Evolutionary conservation across 2,888 invertebrate species (phyloP).

Genomic region (Lithosia quadra): DNA sequence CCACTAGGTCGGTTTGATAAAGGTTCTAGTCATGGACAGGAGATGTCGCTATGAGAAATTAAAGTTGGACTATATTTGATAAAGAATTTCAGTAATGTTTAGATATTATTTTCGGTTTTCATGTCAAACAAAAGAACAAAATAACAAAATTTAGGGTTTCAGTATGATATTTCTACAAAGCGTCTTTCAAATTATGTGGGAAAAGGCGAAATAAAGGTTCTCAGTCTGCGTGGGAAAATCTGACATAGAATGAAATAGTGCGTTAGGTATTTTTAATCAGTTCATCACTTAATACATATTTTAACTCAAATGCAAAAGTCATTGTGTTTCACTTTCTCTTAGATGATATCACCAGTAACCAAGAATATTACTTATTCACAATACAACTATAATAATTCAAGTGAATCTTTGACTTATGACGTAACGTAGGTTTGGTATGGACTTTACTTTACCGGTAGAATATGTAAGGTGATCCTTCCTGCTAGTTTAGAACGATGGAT

Average conservation of each 20-base stretch:
- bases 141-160: background rate
- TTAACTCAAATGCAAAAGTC: constrained; percentile 10
- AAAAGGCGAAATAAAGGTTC: background rate
- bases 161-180: background rate
- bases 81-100: background rate
- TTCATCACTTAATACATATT: constrained; percentile 25
- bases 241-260: constrained; percentile 22
- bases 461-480: too few relatives aligned
- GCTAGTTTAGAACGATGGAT: too few relatives aligned
- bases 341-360: constrained; percentile 9
- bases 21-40: background rate
- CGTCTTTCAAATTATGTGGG: background rate
- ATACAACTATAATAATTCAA: background rate
- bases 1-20: background rate
- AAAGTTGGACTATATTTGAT: background rate
- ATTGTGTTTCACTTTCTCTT: constrained; percentile 42
- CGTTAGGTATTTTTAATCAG: constrained; percentile 43
- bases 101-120: background rate
- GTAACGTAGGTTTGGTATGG: background rate
- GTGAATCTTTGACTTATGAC: background rate
- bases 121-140: background rate
- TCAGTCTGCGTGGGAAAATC: constrained; percentile 33
- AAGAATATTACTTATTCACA: background rate
- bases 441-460: too few relatives aligned
- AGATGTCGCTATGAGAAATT: constrained; percentile 6